Evolutionary conservation across 2,797 vertebrate species (phyloP).

Genomic region (Cetoscarus ocellatus): DNA sequence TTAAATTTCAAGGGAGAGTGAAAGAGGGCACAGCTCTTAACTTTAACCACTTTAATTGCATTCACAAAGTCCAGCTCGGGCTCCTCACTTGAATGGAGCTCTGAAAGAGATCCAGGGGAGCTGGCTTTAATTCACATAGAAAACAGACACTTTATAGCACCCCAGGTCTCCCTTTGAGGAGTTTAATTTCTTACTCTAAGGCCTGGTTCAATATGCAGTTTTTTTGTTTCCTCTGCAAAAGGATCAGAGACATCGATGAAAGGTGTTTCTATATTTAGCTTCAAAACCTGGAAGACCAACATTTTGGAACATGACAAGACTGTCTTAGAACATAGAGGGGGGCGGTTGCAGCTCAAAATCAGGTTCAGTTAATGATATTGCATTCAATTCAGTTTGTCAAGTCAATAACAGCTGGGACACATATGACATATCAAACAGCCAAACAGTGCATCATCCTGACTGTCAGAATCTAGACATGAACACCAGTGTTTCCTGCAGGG

Average conservation of each 20-base stretch:
- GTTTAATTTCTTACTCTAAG: constrained; percentile 14
- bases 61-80: constrained; percentile 18
- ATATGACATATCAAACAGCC: too few species aligned
- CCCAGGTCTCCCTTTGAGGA: not conserved
- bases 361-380: too few species aligned
- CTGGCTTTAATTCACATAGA: constrained; percentile 21
- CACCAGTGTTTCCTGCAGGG: too few species aligned
- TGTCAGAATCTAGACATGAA: too few species aligned
- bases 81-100: constrained; percentile 35
- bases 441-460: too few species aligned
- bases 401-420: too few species aligned
- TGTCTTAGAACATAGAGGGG: too few species aligned
- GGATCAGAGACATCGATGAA: not conserved
- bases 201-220: not conserved
- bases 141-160: constrained; percentile 24
- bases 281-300: too few species aligned
- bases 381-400: too few species aligned
- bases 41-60: constrained; percentile 57
- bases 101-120: constrained; percentile 26
- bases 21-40: constrained; percentile 35
- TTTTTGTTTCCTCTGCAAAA: constrained; percentile 12
- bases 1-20: constrained; percentile 11
- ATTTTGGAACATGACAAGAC: too few species aligned
- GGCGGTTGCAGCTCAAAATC: too few species aligned
- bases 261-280: not conserved